Percentiles rank a stretch among this genome's conserved stretches.
Evolutionary conservation across 2,113 vertebrate genomes (phyloP).

Genomic region (Orientallactaga bullata): DNA sequence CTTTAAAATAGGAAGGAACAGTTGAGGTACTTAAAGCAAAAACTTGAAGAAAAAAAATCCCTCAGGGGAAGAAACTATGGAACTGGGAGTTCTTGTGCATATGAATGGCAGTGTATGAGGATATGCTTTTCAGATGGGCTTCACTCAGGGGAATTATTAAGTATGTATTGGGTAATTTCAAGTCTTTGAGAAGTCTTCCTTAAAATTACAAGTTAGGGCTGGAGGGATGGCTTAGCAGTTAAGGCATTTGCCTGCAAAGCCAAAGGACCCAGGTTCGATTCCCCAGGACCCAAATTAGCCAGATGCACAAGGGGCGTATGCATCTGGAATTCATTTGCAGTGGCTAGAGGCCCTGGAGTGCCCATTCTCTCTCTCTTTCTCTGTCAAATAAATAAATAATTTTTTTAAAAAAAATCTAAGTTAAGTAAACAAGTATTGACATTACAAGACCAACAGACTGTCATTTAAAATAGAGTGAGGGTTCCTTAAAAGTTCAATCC

Average conservation of each 20-base stretch:
- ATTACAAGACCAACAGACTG: background rate
- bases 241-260: too few relatives aligned
- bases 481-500: constrained; percentile 44
- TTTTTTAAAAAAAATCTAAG: too few relatives aligned
- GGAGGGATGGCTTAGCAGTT: too few relatives aligned
- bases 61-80: background rate
- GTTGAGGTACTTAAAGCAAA: constrained; percentile 45
- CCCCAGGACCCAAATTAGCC: too few relatives aligned
- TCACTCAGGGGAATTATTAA: constrained; percentile 32
- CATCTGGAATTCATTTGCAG: too few relatives aligned
- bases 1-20: constrained; percentile 32
- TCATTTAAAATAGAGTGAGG: background rate
- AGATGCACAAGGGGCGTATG: too few relatives aligned
- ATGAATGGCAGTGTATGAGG: background rate
- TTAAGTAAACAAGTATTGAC: background rate
- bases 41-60: background rate
- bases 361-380: too few relatives aligned
- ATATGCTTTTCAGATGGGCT: background rate
- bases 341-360: too few relatives aligned
- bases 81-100: background rate
- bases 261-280: too few relatives aligned
- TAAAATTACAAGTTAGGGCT: too few relatives aligned
- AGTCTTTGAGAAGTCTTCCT: background rate
- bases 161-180: constrained; percentile 12
- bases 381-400: too few relatives aligned